Evolutionary conservation across 2,113 vertebrate genomes (phyloP).

Genomic region (Clarias batrachus): DNA sequence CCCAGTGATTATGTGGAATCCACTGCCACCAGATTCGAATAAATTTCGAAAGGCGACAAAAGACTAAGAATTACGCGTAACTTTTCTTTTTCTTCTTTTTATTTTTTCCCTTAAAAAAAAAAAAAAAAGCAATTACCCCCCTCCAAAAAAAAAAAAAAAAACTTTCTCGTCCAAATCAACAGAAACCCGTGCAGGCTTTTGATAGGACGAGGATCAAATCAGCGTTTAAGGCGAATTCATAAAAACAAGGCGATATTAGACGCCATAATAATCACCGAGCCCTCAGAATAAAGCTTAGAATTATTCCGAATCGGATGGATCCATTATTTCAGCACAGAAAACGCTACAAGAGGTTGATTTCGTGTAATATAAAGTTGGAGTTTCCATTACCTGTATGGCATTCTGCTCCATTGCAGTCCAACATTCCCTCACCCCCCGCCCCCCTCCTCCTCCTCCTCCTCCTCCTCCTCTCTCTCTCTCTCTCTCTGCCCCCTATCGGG

Average conservation of each 20-base stretch:
- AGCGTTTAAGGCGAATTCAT: conserved; percentile 55
- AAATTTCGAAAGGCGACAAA: not conserved
- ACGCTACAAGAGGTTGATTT: conserved; percentile 32
- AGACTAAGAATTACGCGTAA: not conserved
- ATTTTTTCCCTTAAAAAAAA: conserved; percentile 19
- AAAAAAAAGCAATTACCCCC: conserved; percentile 42
- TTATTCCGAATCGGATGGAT: not conserved
- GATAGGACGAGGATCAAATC: conserved; percentile 74
- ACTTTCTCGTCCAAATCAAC: conserved; percentile 69
- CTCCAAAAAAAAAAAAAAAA: conserved; percentile 43
- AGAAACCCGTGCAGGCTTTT: conserved; percentile 59
- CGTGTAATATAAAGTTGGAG: conserved; percentile 61
- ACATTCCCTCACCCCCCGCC: conserved; percentile 73
- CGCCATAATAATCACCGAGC: not conserved
- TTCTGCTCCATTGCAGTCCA: conserved; percentile 81
- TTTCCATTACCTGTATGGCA: conserved; percentile 77
- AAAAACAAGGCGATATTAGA: conserved; percentile 36
- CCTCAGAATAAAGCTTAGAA: conserved; percentile 25
- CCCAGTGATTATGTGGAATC: conserved; percentile 39
- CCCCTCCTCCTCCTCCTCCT: conserved; percentile 7
- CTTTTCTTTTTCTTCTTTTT: not conserved
- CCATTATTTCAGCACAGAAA: conserved; percentile 2
- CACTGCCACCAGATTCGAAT: not conserved
- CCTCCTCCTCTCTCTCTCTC: conserved; percentile 52
- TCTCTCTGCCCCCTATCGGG: conserved; percentile 71